Conservation (phyloP, 2,888 invertebrate species). For the Busseola fusca region DNA sequence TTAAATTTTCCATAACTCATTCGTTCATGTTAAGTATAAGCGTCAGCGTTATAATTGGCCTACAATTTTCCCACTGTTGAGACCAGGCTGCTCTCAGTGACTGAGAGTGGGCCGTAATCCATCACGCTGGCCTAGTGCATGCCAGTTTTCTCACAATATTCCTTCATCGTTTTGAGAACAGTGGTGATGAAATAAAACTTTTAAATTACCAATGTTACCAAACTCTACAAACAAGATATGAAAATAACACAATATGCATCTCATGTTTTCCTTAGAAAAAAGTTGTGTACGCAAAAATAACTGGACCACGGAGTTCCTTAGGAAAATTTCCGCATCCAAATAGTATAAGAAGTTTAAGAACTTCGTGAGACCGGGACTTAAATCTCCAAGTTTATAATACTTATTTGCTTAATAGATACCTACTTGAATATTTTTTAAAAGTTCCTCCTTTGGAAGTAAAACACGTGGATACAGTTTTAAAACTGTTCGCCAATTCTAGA, state of each 20-base stretch:
- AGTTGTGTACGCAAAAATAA: conserved; percentile 26
- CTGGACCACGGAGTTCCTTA: conserved; percentile 41
- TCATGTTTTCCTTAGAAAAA: conserved; percentile 33
- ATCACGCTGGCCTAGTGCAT: no score
- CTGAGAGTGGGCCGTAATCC: no score
- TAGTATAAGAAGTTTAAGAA: conserved; percentile 49
- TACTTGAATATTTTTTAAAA: conserved; percentile 70
- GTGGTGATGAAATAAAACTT: not conserved
- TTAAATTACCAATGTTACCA: not conserved
- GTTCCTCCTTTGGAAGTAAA: conserved; percentile 66
- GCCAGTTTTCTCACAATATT: no score
- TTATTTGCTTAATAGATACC: conserved; percentile 62
- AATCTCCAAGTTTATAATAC: conserved; percentile 59
- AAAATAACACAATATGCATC: conserved; percentile 26
- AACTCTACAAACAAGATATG: conserved; percentile 3
- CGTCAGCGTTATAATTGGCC: not conserved
- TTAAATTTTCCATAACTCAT: not conserved
- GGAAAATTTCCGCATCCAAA: conserved; percentile 32
- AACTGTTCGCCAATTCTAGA: conserved; percentile 81
- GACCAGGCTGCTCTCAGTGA: no score
- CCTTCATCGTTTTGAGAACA: no score
- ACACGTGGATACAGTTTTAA: conserved; percentile 78
- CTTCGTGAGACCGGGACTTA: conserved; percentile 44
- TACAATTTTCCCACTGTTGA: no score
- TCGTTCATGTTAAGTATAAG: not conserved